These are phyloP conservation scores for Zoanthus sansibaricus DNA, from an alignment of 92 coral and sea anemone genomes.

Conservation along the genomic window DNA sequence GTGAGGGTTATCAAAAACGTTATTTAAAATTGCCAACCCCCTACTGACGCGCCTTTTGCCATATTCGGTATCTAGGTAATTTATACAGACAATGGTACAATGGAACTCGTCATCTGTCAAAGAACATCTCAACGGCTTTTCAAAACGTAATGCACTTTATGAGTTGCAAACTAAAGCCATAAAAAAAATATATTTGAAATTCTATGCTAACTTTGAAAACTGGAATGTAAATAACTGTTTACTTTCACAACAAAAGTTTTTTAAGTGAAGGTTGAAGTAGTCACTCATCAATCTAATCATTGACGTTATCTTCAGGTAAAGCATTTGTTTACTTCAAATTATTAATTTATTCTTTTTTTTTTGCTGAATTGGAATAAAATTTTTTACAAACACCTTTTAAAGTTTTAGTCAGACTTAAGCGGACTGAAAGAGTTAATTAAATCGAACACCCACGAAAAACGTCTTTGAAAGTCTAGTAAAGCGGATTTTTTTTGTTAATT, in stretches of 20 bases:
- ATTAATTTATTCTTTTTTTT: background rate
- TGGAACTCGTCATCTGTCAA: slow-evolving; percentile 36
- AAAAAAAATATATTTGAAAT: background rate
- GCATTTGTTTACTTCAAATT: slow-evolving; percentile 2
- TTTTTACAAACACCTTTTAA: background rate
- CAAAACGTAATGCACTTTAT: background rate
- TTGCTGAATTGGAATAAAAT: background rate
- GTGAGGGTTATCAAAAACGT: slow-evolving; percentile 45
- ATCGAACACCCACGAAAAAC: background rate
- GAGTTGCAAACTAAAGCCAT: background rate
- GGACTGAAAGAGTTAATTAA: slow-evolving; percentile 13
- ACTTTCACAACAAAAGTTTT: background rate
- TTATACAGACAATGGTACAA: slow-evolving; percentile 60
- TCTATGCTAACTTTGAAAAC: background rate
- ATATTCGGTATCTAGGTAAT: slow-evolving; percentile 75
- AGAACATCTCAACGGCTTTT: slow-evolving; percentile 35
- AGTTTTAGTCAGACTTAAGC: slow-evolving; percentile 17
- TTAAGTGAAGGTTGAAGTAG: background rate
- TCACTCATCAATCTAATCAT: background rate
- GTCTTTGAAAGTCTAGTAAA: background rate
- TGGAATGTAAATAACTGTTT: background rate
- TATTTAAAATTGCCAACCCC: slow-evolving; percentile 60
- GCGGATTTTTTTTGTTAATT: background rate
- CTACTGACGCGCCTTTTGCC: slow-evolving; percentile 67
- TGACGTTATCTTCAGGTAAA: background rate